phyloP scores from a whole-genome alignment of 2,888 invertebrate genomes.

The Laspeyria flexula region DNA sequence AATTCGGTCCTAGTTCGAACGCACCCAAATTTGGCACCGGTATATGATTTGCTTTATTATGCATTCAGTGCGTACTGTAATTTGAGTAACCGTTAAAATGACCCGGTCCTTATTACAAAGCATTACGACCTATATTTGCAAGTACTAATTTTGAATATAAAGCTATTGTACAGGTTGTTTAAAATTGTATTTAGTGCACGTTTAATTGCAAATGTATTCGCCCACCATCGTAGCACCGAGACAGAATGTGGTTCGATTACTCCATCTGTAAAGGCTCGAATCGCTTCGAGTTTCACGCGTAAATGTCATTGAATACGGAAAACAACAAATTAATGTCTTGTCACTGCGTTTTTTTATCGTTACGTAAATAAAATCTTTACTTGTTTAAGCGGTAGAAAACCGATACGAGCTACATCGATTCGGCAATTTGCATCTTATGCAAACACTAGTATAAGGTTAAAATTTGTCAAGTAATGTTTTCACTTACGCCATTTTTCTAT shows the following conservation, averaged over 20 bases:
- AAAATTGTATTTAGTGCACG: conserved; percentile 15
- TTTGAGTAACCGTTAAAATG: conserved; percentile 42
- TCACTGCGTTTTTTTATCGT: neutral
- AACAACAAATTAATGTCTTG: conserved; percentile 5
- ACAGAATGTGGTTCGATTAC: conserved; percentile 25
- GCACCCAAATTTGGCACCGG: conserved; percentile 18
- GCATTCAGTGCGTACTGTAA: conserved; percentile 39
- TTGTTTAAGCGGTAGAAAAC: no score
- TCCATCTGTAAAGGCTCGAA: conserved; percentile 10
- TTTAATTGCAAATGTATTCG: conserved; percentile 25
- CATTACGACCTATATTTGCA: conserved; percentile 25
- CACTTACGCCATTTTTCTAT: no score
- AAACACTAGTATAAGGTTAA: no score
- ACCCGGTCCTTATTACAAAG: conserved; percentile 31
- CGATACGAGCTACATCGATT: no score
- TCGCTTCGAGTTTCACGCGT: neutral
- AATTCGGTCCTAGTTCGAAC: conserved; percentile 17
- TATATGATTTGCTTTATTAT: conserved; percentile 32
- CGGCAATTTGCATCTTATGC: no score
- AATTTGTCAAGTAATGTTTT: no score
- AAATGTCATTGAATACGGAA: conserved; percentile 25
- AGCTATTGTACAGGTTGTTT: conserved; percentile 12
- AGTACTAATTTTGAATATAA: conserved; percentile 23
- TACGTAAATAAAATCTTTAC: neutral
- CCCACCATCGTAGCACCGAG: conserved; percentile 22